Base-by-base conservation (phyloP, 2,113 vertebrate genomes). In the Rallus limicola region DNA sequence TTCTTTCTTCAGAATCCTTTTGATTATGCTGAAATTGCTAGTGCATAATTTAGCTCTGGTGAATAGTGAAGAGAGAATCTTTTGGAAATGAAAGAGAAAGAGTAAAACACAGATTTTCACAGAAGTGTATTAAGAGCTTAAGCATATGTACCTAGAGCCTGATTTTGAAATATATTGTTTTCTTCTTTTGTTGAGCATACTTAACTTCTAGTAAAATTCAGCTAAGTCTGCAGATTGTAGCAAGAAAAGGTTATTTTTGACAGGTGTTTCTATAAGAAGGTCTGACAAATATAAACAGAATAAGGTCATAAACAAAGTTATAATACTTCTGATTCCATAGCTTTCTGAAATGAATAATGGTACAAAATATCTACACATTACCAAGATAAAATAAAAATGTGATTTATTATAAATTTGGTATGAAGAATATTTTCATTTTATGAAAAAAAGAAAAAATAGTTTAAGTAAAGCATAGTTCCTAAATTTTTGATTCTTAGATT, bases 91-190 rank as follows among this genome's bases (percentile, higher is more conserved):
- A 81, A 76, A 82, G 8, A 31, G 53, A 42, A 44, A 46, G 28
- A 83, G 60, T 85, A 86, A 83, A 95, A 21, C 62, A 93, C 83
- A 60, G 88, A 84, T 95, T 94, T 96, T 79, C 74, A 87, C 65
- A 82, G 82, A 94, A 94, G 52, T 82, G n/a, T 63, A 69, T 75
- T 69, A 72, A 88, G 77, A 65, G 59, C 72, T 81, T 81, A 64
- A 90, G 42, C 42, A 81, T 44, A 68, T 25, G 53, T 93, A 71
- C 11, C 20, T 33, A 75, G 60, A 68, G 21, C 18, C 29, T 56
- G 64, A 86, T 83, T 94, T 86, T 75, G 56, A 90, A 93, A 81
- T 67, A 48, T 26, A 80, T 58, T 76, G 55, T 80, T 95, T 90
- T 78, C 65, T 91, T 68, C 38, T 60, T 81, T 38, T 80, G 25